phyloP scores from a whole-genome alignment of 1,140 invertebrate species.

The Diabrotica undecimpunctata region DNA sequence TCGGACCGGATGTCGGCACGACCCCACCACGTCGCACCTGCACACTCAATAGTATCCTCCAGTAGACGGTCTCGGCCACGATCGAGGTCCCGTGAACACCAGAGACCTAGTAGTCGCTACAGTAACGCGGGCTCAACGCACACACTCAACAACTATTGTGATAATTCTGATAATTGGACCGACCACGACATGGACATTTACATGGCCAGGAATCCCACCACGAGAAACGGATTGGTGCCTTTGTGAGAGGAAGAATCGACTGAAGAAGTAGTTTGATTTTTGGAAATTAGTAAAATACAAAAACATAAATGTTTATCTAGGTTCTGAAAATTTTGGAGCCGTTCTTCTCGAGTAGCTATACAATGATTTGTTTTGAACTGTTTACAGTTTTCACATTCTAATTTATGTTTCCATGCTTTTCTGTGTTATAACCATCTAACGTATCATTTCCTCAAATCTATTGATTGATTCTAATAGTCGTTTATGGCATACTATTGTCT shows the following conservation, averaged over 20 bases:
- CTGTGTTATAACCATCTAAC: no score
- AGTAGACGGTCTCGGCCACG: conserved; percentile 63
- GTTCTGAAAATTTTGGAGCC: no score
- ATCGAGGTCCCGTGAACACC: conserved; percentile 58
- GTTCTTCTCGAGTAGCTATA: no score
- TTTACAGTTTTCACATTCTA: no score
- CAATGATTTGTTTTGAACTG: no score
- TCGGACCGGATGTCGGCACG: conserved; percentile 74
- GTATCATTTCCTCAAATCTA: no score
- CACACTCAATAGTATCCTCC: conserved; percentile 56
- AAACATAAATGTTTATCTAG: no score
- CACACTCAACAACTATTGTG: conserved; percentile 79
- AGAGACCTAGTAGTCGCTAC: conserved; percentile 59
- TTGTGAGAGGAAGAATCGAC: conserved; percentile 45
- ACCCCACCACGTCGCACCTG: conserved; percentile 45
- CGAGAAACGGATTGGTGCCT: conserved; percentile 77
- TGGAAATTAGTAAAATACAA: no score
- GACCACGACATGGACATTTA: conserved; percentile 95
- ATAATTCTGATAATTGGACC: conserved; percentile 89
- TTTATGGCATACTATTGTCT: no score
- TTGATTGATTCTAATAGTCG: no score
- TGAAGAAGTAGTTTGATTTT: no score
- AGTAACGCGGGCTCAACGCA: conserved; percentile 70
- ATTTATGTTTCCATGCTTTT: no score
- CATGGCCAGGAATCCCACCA: conserved; percentile 84